Evolutionary conservation across 2,888 invertebrate species (phyloP).

Genomic region (Unio delphinus): DNA sequence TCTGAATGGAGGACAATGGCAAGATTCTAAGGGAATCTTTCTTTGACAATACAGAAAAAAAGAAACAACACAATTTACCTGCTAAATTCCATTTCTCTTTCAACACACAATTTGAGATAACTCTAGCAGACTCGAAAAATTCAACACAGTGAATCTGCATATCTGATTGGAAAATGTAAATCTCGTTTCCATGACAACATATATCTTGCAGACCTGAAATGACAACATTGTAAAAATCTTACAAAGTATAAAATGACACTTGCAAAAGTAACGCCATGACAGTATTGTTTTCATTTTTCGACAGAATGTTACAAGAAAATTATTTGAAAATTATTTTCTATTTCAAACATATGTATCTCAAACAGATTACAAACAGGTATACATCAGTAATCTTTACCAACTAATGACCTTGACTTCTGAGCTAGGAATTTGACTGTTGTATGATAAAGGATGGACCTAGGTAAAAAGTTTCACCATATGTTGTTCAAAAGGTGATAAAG

Average conservation of each 20-base stretch:
- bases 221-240: background rate
- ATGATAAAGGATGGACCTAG: too few species aligned
- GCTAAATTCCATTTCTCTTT: slow-evolving; percentile 27
- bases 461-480: too few species aligned
- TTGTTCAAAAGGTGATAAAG: too few species aligned
- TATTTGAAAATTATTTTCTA: background rate
- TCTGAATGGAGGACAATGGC: slow-evolving; percentile 15
- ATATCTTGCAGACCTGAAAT: slow-evolving; percentile 46
- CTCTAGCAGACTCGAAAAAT: slow-evolving; percentile 38
- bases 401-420: too few species aligned
- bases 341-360: background rate
- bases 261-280: too few species aligned
- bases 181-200: slow-evolving; percentile 33
- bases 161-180: slow-evolving; percentile 48
- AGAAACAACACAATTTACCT: slow-evolving; percentile 31
- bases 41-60: slow-evolving; percentile 22
- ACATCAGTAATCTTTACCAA: too few species aligned
- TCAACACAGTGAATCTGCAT: slow-evolving; percentile 45
- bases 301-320: too few species aligned
- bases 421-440: too few species aligned
- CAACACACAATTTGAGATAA: slow-evolving; percentile 27
- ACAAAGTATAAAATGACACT: background rate
- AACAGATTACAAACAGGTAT: background rate
- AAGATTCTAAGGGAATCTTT: slow-evolving; percentile 26
- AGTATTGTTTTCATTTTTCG: too few species aligned